Conservation (phyloP, 2,113 vertebrate genomes). For the Nettapus auritus region DNA sequence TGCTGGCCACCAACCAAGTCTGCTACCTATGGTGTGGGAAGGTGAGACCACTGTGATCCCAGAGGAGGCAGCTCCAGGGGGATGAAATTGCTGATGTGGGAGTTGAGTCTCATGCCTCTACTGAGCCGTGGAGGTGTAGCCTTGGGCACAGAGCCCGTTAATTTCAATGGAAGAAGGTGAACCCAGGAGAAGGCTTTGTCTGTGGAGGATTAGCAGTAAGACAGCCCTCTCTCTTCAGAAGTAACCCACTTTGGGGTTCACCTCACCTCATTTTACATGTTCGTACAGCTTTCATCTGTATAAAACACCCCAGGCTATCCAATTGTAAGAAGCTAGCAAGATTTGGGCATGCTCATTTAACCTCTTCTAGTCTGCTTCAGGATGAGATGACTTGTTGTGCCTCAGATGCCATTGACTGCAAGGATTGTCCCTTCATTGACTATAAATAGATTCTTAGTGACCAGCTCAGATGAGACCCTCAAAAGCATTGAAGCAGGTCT, state of each 20-base stretch:
- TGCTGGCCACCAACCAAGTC: slow-evolving; percentile 77
- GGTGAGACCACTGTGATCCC: slow-evolving; percentile 47
- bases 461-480: not conserved
- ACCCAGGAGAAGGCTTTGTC: not conserved
- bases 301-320: not conserved
- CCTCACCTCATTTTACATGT: not conserved
- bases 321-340: not conserved
- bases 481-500: not conserved
- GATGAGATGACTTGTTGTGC: not conserved
- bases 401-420: not conserved
- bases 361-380: not conserved
- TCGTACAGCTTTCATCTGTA: not conserved
- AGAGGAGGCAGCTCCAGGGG: rapidly evolving
- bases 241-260: not conserved
- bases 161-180: not conserved
- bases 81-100: rapidly evolving
- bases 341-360: not conserved
- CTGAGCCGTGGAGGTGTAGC: not conserved
- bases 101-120: not conserved
- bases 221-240: not conserved
- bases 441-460: not conserved
- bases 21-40: slow-evolving; percentile 92
- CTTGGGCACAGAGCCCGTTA: not conserved
- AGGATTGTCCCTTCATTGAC: not conserved
- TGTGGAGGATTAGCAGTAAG: not conserved